phyloP scores from a whole-genome alignment of 2,797 vertebrate species.

The Intellagama lesueurii region DNA sequence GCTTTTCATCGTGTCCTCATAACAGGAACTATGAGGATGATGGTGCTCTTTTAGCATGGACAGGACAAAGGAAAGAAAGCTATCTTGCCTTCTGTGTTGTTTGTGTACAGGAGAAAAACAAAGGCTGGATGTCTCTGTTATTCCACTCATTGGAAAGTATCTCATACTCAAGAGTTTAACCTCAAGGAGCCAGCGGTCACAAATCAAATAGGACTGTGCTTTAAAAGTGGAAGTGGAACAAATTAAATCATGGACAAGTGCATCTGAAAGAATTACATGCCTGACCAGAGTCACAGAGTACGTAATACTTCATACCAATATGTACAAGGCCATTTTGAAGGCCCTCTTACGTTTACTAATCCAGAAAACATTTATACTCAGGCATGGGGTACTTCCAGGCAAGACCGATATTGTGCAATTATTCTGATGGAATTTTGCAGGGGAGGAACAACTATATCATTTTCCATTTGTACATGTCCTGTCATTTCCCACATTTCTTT shows the following conservation, averaged over 20 bases:
- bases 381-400: neutral
- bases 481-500: too few species aligned
- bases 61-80: neutral
- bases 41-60: rapidly evolving
- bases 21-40: conserved; percentile 36
- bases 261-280: conserved; percentile 33
- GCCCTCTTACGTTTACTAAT: neutral
- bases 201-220: conserved; percentile 16
- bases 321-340: rapidly evolving
- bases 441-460: too few species aligned
- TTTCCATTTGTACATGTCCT: too few species aligned
- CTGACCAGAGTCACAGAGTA: neutral
- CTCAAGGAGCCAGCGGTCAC: conserved; percentile 1
- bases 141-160: neutral
- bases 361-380: neutral
- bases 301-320: rapidly evolving
- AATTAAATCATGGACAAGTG: conserved; percentile 56
- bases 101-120: neutral
- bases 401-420: neutral
- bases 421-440: neutral
- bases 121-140: neutral
- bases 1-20: conserved; percentile 31
- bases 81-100: neutral
- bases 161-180: conserved; percentile 5
- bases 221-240: conserved; percentile 33